phyloP scores from a whole-genome alignment of 2,888 invertebrate genomes.

The Drymonia ruficornis region DNA sequence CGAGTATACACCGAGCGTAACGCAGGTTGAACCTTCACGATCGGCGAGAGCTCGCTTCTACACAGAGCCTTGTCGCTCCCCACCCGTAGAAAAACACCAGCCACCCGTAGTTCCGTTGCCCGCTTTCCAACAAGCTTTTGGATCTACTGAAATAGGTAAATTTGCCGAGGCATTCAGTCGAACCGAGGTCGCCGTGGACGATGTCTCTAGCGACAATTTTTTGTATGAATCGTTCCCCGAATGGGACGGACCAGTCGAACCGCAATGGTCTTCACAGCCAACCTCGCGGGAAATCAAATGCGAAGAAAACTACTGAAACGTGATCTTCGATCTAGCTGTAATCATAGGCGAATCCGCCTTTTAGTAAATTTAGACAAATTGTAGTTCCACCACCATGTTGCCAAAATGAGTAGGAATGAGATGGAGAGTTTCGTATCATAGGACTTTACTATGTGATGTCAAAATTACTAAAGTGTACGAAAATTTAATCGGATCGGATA shows the following conservation, averaged over 20 bases:
- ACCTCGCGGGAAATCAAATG: slow-evolving; percentile 75
- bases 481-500: slow-evolving; percentile 58
- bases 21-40: slow-evolving; percentile 46
- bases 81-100: slow-evolving; percentile 64
- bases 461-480: slow-evolving; percentile 72
- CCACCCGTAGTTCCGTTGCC: slow-evolving; percentile 87
- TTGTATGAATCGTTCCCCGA: slow-evolving; percentile 72
- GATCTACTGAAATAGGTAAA: slow-evolving; percentile 94
- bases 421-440: slow-evolving; percentile 68
- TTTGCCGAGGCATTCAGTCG: slow-evolving; percentile 90
- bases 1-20: slow-evolving; percentile 47
- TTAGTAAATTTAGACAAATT: slow-evolving; percentile 78
- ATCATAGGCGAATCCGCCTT: slow-evolving; percentile 66
- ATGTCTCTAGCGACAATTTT: slow-evolving; percentile 65
- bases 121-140: slow-evolving; percentile 94
- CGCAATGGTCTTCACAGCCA: slow-evolving; percentile 72
- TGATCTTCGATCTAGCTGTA: slow-evolving; percentile 62
- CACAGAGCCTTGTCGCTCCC: slow-evolving; percentile 54
- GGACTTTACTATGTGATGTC: slow-evolving; percentile 77
- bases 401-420: slow-evolving; percentile 78
- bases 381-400: slow-evolving; percentile 82
- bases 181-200: slow-evolving; percentile 79
- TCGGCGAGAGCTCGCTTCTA: slow-evolving; percentile 50
- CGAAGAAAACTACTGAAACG: slow-evolving; percentile 74
- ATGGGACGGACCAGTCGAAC: slow-evolving; percentile 70